Conservation (phyloP, 2,888 invertebrate species). For the Camptogramma bilineatum region DNA sequence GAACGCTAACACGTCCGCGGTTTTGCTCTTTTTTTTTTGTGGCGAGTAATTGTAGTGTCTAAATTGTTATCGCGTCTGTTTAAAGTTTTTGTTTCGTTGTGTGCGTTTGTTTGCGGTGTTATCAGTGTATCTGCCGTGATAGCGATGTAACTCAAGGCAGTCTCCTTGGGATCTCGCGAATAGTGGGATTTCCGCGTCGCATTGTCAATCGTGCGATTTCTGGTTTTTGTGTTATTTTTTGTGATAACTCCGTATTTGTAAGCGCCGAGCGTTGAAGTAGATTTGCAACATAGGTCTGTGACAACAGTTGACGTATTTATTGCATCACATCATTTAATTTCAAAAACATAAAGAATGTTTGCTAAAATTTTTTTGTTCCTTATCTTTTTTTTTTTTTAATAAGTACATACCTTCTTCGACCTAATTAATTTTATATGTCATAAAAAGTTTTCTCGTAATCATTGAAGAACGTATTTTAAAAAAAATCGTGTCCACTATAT, state of each 20-base stretch:
- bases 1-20: conserved; percentile 69
- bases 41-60: conserved; percentile 52
- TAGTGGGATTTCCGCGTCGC: conserved; percentile 50
- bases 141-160: conserved; percentile 56
- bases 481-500: conserved; percentile 20
- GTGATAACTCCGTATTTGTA: conserved; percentile 6
- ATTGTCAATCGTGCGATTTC: conserved; percentile 41
- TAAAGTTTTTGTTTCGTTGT: conserved; percentile 38
- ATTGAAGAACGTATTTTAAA: too few relatives aligned
- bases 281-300: neutral
- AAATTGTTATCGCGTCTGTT: conserved; percentile 59
- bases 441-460: too few relatives aligned
- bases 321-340: neutral
- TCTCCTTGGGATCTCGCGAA: conserved; percentile 54
- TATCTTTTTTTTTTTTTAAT: too few relatives aligned
- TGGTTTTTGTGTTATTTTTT: conserved; percentile 33
- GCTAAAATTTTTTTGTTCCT: neutral
- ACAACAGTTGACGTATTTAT: neutral
- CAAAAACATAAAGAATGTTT: neutral
- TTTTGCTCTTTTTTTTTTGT: conserved; percentile 64
- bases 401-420: too few relatives aligned
- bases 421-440: too few relatives aligned
- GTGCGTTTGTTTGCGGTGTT: conserved; percentile 52
- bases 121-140: conserved; percentile 60
- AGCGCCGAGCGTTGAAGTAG: neutral